phyloP scores from a whole-genome alignment of 2,797 vertebrate genomes.

The Hydrolagus colliei region DNA sequence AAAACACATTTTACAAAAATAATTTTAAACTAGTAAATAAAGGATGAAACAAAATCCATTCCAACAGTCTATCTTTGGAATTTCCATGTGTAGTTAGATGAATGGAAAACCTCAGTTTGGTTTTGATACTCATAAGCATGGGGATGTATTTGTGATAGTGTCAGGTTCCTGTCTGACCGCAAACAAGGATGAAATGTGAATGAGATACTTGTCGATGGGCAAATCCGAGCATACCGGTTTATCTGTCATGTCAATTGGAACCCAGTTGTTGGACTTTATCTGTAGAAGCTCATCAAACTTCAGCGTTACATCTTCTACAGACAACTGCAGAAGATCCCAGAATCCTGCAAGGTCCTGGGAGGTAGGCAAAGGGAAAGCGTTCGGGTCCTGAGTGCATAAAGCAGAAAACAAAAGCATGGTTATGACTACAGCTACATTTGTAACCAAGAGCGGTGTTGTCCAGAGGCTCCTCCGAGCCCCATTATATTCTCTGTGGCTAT shows the following conservation, averaged over 20 bases:
- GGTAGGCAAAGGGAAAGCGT: conserved; percentile 85
- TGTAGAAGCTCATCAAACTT: conserved; percentile 94
- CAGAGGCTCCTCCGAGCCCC: too few relatives aligned
- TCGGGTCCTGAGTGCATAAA: conserved; percentile 53
- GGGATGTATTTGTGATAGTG: not conserved
- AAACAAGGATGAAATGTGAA: too few relatives aligned
- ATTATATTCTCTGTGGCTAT: too few relatives aligned
- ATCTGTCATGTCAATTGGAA: conserved; percentile 88
- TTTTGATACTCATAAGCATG: too few relatives aligned
- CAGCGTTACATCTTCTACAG: conserved; percentile 89
- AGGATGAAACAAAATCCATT: not conserved
- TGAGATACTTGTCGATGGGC: conserved; percentile 33
- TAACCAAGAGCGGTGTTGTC: not conserved
- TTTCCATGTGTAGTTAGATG: too few relatives aligned
- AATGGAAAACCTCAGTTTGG: too few relatives aligned
- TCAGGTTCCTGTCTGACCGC: too few relatives aligned
- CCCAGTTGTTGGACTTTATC: conserved; percentile 93
- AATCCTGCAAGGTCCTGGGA: conserved; percentile 94
- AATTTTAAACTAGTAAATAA: not conserved
- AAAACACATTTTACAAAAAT: not conserved
- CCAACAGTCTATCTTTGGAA: too few relatives aligned
- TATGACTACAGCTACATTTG: not conserved
- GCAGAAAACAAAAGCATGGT: not conserved
- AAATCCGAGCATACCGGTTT: conserved; percentile 35
- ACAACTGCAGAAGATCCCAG: conserved; percentile 97